Base-by-base conservation (phyloP, 1,140 invertebrate genomes). In the Tribolium madens region DNA sequence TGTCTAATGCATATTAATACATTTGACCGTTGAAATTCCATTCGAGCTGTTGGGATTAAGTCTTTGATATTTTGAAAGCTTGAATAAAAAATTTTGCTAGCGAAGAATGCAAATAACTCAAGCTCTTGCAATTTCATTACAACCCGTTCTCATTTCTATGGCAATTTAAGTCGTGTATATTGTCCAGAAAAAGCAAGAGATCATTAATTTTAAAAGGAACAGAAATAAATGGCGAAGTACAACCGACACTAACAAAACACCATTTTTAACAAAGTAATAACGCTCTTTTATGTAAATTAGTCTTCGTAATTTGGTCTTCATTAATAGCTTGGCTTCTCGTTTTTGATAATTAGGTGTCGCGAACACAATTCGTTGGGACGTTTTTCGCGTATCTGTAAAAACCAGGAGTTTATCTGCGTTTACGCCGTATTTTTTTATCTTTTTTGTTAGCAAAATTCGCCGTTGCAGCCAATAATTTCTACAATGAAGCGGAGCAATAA, bases 401-500 rank as follows among this genome's bases (percentile, higher is more conserved):
- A 42, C 36, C 36, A 42, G 36, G 1, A 4, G 21, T 26, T 26
- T 26, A 26, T 26, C 21, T 26, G 21, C 21, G 21, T 26, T 26
- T 26, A 26, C 48, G 6, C 13, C 1, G 48, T 50, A 15, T 17
- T 50, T 50, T 47, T 47, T 50, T 17, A 17, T 3, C 3, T 42
- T 64, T 64, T 64, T 64, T 64, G 36, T 64, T 10, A 12, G 21
- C n/a, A 33, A 33, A 33, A 33, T 33, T 64, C 12, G 57, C 21
- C 5, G 13, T 4, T 64, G 26, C 57, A 64, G 57, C 26, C 57
- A 64, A 64, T 64, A 64, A 60, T 60, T 21, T 26, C 53, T 13
- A 17, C 53, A 26, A 33, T 33, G 26, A 64, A 57, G 18, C 52
- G 57, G 13, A 33, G 57, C 26, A 12, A 14, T 64, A 31, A 33